These are phyloP conservation scores for Entomobrya proxima DNA, from an alignment of 2,888 invertebrate genomes.

Conservation along the genomic window DNA sequence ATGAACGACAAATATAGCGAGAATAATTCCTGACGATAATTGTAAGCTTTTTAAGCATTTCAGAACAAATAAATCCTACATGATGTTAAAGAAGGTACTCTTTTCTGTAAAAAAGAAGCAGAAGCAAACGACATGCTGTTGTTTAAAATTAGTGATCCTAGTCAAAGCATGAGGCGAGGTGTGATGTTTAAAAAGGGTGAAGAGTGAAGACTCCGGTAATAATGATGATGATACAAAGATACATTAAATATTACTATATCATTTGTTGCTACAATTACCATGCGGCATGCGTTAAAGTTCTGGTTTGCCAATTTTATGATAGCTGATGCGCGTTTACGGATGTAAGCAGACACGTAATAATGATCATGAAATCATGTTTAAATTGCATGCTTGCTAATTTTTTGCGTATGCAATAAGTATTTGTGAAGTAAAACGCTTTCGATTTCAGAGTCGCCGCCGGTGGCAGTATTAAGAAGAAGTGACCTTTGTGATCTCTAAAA, in stretches of 20 bases:
- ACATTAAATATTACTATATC: neutral
- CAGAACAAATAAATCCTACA: neutral
- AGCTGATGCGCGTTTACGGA: neutral
- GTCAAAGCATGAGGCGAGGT: neutral
- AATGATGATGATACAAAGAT: neutral
- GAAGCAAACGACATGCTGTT: too few species aligned
- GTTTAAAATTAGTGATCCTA: too few species aligned
- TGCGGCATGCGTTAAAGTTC: neutral
- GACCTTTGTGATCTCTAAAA: neutral
- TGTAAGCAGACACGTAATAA: neutral
- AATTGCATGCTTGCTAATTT: neutral
- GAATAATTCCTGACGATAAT: neutral
- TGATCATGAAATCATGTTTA: neutral
- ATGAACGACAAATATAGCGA: neutral
- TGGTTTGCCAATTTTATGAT: neutral
- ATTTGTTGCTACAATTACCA: neutral
- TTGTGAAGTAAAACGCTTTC: slow-evolving; percentile 2
- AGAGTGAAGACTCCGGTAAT: neutral
- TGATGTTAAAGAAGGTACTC: neutral
- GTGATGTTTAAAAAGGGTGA: neutral
- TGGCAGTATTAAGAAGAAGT: neutral
- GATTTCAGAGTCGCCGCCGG: neutral
- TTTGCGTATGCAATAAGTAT: neutral
- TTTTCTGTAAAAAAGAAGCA: neutral
- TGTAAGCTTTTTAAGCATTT: neutral